Base-by-base conservation (phyloP, 2,888 invertebrate genomes). In the Falcaria lacertinaria region DNA sequence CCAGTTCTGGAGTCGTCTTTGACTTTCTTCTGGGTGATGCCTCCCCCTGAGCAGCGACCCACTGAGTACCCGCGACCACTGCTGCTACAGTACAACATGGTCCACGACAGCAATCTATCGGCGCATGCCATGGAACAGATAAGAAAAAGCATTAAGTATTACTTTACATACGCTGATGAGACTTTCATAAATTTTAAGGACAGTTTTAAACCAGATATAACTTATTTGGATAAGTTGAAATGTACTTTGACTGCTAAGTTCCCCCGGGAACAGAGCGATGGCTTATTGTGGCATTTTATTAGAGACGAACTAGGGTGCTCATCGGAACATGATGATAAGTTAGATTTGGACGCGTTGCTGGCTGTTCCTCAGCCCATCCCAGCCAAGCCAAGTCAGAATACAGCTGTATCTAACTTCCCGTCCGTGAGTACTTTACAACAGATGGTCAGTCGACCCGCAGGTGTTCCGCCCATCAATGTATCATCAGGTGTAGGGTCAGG, bases 21-120 rank as follows among this genome's bases (percentile, higher is more conserved):
- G 11, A 94, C 95, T 49, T 94, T 96, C 43, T 98, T 96, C 80
- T 98, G 98, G 98, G 97, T 98, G 2, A 93, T 96, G 89, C 97
- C 98, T n/a, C 98, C 98, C 1, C 95, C 96, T 34, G 98, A 98
- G 88, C 95, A 95, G 67, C 93, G 96, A 60, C 96, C 97, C 7
- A 93, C 95, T 42, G 98, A 98, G 79, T 97, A 97, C 78, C 97
- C 97, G 0, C 93, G 97, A 35, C 98, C 98, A 0, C 94, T 98
- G 93, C 89, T 95, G 36, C 93, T 98, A 86, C 95, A 95, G 54
- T 97, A 97, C 72, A 95, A 94, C 49, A 92, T 97, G 50, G 87
- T 94, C 2, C 94, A 96, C 62, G 97, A 98, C 66, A 93, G 93
- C 41, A 94, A 94, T 60, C 88, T 97, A 42, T 93, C 96, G 0